These are phyloP conservation scores for Rhynchomys soricoides DNA, from an alignment of 2,113 vertebrate genomes.

Conservation along the genomic window DNA sequence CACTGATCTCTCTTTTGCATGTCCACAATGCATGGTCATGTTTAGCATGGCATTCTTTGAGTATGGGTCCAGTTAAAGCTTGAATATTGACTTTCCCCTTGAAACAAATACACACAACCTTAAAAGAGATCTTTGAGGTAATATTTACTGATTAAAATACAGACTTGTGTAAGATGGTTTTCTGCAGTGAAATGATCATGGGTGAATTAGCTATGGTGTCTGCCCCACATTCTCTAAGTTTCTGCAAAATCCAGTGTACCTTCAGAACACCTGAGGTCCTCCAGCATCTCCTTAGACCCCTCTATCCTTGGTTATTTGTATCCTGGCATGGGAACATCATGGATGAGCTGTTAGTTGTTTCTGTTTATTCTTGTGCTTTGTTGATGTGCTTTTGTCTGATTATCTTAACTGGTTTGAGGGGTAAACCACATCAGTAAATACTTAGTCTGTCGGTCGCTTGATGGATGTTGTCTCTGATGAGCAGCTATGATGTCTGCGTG, in stretches of 20 bases:
- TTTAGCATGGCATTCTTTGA: not conserved
- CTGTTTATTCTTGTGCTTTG: not conserved
- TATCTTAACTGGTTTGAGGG: not conserved
- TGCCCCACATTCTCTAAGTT: not conserved
- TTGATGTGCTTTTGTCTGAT: not conserved
- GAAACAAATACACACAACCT: not conserved
- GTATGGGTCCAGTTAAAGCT: constrained; percentile 14
- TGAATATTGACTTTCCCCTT: constrained; percentile 48
- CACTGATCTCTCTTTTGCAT: not conserved
- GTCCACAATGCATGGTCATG: not conserved
- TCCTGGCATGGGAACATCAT: not conserved
- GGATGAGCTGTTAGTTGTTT: not conserved
- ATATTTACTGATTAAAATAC: constrained; percentile 43
- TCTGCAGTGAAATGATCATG: not conserved
- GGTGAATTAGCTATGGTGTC: not conserved
- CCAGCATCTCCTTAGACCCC: not conserved
- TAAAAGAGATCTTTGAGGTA: not conserved
- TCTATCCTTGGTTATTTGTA: not conserved
- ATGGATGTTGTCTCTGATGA: not conserved
- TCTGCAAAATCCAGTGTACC: not conserved
- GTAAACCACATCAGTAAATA: not conserved
- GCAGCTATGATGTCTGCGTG: not conserved
- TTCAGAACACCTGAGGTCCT: not conserved
- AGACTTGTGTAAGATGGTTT: constrained; percentile 15
- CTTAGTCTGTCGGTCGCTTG: not conserved